Base-by-base conservation (phyloP, 2,888 invertebrate species). In the Parthenolecanium corni region DNA sequence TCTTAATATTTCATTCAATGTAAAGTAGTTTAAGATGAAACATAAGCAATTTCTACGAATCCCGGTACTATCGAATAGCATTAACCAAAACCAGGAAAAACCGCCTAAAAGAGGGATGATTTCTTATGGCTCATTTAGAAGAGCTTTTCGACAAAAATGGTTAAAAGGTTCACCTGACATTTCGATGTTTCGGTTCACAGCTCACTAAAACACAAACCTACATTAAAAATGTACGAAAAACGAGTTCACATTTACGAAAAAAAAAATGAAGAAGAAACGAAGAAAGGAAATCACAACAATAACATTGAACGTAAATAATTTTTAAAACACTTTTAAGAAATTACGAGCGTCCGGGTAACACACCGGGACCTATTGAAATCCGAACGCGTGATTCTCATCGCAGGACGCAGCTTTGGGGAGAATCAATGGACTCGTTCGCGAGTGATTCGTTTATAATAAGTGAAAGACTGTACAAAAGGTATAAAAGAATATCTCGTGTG, bases 81-180 rank as follows among this genome's bases (percentile, higher is more conserved):
- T n/a, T n/a, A n/a, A n/a, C n/a, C n/a, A n/a, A n/a, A n/a, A n/a
- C n/a, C n/a, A n/a, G n/a, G n/a, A n/a, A n/a, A n/a, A n/a, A n/a
- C n/a, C n/a, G n/a, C n/a, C n/a, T n/a, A n/a, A n/a, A n/a, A n/a
- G n/a, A n/a, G n/a, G n/a, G n/a, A n/a, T n/a, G n/a, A n/a, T n/a
- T n/a, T n/a, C n/a, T n/a, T n/a, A n/a, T n/a, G n/a, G n/a, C n/a
- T n/a, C n/a, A n/a, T n/a, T n/a, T n/a, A 44, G n/a, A 5, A 14
- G 4, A 14, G 14, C n/a, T 16, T n/a, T 24, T 24, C 12, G 23
- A 23, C 42, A 54, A 18, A 44, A n/a, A 40, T 38, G 9, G n/a
- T 40, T 40, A 40, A 42, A 54, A 54, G 54, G 42, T 24, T 54
- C 54, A 54, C 54, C 54, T 54, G 54, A 54, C 54, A 54, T 54